Conservation (phyloP, 2,113 vertebrate species). For the Corythaixoides concolor region DNA sequence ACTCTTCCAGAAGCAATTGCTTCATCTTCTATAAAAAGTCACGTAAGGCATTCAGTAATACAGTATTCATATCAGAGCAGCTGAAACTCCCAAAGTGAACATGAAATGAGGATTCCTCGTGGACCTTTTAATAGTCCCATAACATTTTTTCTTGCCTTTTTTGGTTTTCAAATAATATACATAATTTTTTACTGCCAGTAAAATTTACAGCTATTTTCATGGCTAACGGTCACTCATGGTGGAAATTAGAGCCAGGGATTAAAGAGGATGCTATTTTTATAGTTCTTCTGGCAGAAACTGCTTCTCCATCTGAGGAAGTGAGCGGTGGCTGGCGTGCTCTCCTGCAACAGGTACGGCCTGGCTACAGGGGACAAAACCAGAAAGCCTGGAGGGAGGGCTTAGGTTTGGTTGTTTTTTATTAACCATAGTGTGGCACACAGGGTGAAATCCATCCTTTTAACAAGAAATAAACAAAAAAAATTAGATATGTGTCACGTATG, state of each 20-base stretch:
- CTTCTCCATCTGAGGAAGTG: background rate
- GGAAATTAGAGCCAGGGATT: conserved; percentile 26
- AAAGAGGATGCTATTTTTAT: background rate
- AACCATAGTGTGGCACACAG: background rate
- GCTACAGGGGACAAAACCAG: background rate
- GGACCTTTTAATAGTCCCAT: background rate
- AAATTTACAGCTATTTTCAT: conserved; percentile 30
- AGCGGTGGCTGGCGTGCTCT: background rate
- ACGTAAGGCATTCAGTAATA: background rate
- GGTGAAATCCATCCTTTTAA: background rate
- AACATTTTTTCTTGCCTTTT: conserved; percentile 19
- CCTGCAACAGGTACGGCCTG: background rate
- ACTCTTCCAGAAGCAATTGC: conserved; percentile 24
- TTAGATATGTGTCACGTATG: rapidly evolving
- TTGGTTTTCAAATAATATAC: conserved; percentile 10
- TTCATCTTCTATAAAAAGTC: conserved; percentile 49
- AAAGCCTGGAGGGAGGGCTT: background rate
- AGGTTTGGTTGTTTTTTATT: background rate
- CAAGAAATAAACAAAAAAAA: background rate
- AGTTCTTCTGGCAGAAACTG: conserved; percentile 21
- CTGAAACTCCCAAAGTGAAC: conserved; percentile 34
- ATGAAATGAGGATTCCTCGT: background rate
- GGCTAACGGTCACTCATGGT: background rate
- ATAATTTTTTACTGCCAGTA: background rate
- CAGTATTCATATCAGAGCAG: background rate